Conservation (phyloP, 2,888 invertebrate genomes). For the Cyrtodaria siliqua region DNA sequence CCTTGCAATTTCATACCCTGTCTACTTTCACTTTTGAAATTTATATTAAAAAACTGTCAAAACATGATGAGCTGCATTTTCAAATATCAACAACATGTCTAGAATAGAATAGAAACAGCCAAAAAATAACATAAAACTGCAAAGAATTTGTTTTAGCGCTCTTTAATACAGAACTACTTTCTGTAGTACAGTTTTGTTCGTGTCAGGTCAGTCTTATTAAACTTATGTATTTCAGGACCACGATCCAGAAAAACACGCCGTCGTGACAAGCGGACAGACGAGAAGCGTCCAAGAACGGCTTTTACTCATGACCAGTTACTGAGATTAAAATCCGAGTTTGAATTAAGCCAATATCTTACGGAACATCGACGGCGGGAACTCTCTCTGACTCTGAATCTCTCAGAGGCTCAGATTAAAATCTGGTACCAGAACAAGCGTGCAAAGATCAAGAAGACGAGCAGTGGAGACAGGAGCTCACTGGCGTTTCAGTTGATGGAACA, state of each 20-base stretch:
- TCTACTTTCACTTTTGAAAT: no score
- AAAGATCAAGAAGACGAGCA: constrained; percentile 95
- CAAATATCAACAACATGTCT: no score
- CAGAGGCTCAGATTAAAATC: constrained; percentile 98
- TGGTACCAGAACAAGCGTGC: constrained; percentile 99
- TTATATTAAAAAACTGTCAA: no score
- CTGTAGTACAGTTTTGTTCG: no score
- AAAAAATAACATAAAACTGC: no score
- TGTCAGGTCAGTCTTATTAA: no score
- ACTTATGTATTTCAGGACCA: constrained; percentile 80
- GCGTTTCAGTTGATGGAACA: constrained; percentile 97
- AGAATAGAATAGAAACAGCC: no score
- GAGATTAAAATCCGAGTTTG: constrained; percentile 95
- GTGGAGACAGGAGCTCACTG: constrained; percentile 91
- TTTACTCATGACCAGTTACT: constrained; percentile 95
- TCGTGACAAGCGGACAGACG: constrained; percentile 63
- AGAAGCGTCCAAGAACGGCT: constrained; percentile 96
- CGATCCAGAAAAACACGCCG: constrained; percentile 75
- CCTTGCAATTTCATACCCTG: no score
- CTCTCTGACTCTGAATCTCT: constrained; percentile 95
- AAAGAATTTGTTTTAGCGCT: no score
- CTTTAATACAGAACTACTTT: no score
- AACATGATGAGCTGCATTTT: no score
- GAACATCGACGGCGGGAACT: constrained; percentile 96
- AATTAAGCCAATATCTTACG: constrained; percentile 91